A percentile compares a stretch with the other conserved stretches of the same genome.
Evolutionary conservation across 2,113 vertebrate species (phyloP).

Genomic region (Neotoma lepida): DNA sequence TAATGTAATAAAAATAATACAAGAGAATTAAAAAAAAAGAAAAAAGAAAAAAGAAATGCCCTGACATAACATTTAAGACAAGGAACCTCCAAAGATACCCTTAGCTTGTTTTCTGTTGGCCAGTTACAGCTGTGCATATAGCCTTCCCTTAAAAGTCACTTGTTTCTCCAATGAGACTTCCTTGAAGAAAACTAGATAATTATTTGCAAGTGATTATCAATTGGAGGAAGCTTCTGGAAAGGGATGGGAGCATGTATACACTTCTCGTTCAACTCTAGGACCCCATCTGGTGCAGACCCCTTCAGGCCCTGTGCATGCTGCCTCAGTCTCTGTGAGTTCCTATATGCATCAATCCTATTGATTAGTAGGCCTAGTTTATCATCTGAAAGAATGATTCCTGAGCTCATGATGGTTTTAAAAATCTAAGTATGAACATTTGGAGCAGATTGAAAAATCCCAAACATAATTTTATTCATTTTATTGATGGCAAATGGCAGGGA

Average conservation of each 20-base stretch:
- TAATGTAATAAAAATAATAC: neutral
- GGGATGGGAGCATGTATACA: neutral
- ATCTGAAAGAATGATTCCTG: neutral
- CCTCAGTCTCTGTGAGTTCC: neutral
- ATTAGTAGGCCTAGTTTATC: neutral
- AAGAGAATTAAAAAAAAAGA: neutral
- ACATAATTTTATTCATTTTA: slow-evolving; percentile 2
- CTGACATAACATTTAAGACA: neutral
- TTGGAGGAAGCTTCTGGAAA: neutral
- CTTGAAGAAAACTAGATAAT: neutral
- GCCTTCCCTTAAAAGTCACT: neutral
- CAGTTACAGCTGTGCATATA: neutral
- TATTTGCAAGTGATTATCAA: neutral
- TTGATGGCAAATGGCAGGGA: neutral
- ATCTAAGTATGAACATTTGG: neutral
- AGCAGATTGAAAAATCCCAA: neutral
- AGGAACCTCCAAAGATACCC: neutral
- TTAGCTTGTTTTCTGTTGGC: neutral
- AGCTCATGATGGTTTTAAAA: neutral
- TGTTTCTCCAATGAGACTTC: neutral
- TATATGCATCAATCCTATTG: too few species aligned
- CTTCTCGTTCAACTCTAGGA: neutral
- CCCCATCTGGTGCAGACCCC: neutral
- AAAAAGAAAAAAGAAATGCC: neutral
- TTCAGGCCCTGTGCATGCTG: neutral